Percentiles rank a stretch among this genome's conserved stretches.
Evolutionary conservation across 2,113 vertebrate species (phyloP).

Genomic region (Corvus hawaiiensis): DNA sequence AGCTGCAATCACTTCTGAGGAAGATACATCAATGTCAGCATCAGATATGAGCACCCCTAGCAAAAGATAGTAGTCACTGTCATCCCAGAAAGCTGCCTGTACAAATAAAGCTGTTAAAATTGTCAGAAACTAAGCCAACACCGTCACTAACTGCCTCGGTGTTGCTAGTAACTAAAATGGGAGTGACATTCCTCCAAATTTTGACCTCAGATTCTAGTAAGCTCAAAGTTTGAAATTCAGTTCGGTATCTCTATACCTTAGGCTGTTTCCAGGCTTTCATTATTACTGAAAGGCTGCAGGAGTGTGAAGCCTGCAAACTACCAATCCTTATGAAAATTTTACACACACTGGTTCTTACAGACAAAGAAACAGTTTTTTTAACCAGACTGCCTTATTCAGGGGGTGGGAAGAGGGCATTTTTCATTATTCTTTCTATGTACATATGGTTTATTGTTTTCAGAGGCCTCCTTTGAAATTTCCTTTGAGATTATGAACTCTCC

Average conservation of each 20-base stretch:
- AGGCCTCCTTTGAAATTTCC: not conserved
- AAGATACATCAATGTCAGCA: conserved; percentile 15
- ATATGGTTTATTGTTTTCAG: not conserved
- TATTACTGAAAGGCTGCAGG: not conserved
- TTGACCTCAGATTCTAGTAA: not conserved
- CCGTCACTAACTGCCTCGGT: not conserved
- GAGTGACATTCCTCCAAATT: not conserved
- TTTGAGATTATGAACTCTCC: not conserved
- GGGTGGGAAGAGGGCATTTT: not conserved
- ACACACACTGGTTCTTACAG: not conserved
- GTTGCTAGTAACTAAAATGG: conserved; percentile 5
- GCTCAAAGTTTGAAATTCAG: not conserved
- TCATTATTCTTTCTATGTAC: not conserved
- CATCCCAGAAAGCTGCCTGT: not conserved
- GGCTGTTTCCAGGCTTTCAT: not conserved
- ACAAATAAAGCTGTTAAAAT: conserved; percentile 9
- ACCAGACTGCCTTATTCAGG: not conserved
- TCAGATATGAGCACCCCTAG: not conserved
- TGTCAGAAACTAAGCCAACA: conserved; percentile 18
- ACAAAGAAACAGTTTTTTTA: not conserved
- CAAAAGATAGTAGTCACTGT: conserved; percentile 38
- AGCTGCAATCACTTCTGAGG: not conserved
- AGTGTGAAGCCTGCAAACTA: not conserved
- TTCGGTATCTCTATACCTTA: not conserved
- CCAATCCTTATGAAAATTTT: not conserved